These are phyloP conservation scores for Picus viridis DNA, from an alignment of 2,797 vertebrate genomes.

Conservation along the genomic window DNA sequence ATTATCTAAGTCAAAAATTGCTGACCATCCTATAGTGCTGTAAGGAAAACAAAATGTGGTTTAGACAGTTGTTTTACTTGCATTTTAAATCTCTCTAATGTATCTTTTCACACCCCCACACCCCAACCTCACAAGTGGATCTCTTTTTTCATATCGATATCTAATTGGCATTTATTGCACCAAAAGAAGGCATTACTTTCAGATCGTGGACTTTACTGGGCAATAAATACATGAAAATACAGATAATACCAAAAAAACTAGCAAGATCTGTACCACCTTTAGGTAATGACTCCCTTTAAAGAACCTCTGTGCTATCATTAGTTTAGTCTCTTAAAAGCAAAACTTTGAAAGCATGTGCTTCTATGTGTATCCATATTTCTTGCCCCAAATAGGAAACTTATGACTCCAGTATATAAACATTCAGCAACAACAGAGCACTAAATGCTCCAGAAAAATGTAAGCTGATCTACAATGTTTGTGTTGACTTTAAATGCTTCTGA, in stretches of 20 bases:
- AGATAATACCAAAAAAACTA: not conserved
- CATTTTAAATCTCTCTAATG: not conserved
- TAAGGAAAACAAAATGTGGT: not conserved
- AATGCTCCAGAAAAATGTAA: not conserved
- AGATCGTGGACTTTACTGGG: not conserved
- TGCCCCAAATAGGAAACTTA: not conserved
- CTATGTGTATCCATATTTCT: not conserved
- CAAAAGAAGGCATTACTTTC: not conserved
- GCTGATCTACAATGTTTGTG: not conserved
- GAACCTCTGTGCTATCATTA: not conserved
- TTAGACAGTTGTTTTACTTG: not conserved
- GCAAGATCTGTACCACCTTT: not conserved
- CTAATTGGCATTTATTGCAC: not conserved
- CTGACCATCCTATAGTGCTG: not conserved
- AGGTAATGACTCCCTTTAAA: not conserved
- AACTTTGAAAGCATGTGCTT: not conserved
- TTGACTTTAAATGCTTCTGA: not conserved
- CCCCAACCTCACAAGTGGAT: not conserved
- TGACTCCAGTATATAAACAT: not conserved
- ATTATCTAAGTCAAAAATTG: not conserved
- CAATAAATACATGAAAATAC: not conserved
- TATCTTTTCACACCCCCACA: not conserved
- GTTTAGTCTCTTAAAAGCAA: not conserved
- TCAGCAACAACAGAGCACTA: not conserved
- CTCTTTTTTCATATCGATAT: not conserved